Conservation (phyloP, 2,797 vertebrate species). For the Rhincodon typus region DNA sequence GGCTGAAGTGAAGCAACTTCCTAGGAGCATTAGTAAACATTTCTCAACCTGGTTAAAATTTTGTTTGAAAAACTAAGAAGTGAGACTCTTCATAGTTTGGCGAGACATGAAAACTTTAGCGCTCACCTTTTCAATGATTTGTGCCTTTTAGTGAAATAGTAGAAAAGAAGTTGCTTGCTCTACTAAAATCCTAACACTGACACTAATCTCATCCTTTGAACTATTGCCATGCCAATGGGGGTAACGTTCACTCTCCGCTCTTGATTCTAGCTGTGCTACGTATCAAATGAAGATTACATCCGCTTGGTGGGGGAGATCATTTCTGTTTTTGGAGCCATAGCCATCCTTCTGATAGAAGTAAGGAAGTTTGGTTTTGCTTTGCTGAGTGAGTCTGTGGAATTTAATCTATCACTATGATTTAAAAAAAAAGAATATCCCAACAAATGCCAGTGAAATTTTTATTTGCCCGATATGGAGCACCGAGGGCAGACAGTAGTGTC, state of each 20-base stretch:
- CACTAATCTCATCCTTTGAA: not conserved
- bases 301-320: conserved; percentile 35
- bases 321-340: conserved; percentile 36
- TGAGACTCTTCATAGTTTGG: conserved; percentile 37
- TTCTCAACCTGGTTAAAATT: not conserved
- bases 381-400: not conserved
- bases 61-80: not conserved
- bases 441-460: not conserved
- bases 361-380: not conserved
- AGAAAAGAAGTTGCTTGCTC: not conserved
- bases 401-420: not conserved
- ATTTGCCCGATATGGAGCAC: not conserved
- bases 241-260: not conserved
- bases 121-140: not conserved
- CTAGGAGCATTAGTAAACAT: not conserved
- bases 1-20: not conserved
- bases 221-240: not conserved
- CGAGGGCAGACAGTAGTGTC: too few species aligned
- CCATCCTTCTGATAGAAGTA: conserved; percentile 37
- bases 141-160: not conserved
- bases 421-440: conserved; percentile 9
- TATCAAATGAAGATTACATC: conserved; percentile 19
- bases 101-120: too few species aligned
- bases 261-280: conserved; percentile 33
- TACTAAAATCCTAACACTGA: not conserved